Evolutionary conservation across 2,888 invertebrate genomes (phyloP).

Genomic region (Incurvaria masculella): DNA sequence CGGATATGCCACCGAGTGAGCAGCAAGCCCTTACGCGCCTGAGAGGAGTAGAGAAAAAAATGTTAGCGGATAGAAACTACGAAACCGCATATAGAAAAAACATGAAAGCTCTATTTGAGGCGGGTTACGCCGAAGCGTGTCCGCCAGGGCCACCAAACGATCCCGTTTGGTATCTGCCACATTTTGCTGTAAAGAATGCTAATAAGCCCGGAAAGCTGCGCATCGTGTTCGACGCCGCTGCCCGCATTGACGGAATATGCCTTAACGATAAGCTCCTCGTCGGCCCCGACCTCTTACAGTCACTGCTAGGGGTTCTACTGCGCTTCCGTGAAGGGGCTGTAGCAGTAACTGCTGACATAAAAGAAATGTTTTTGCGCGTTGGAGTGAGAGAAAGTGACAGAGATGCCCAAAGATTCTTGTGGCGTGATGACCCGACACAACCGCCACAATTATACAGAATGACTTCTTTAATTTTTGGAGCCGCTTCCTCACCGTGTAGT

Average conservation of each 20-base stretch:
- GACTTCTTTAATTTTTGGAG: conserved; percentile 3
- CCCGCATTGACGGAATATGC: neutral
- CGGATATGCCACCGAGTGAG: conserved; percentile 7
- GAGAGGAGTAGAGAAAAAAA: conserved; percentile 5
- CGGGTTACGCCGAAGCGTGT: conserved; percentile 12
- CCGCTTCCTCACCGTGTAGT: conserved; percentile 10
- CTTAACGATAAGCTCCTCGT: conserved; percentile 10
- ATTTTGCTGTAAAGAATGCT: conserved; percentile 13
- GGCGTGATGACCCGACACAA: neutral
- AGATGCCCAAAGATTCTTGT: conserved; percentile 5
- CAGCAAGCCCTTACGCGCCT: conserved; percentile 5
- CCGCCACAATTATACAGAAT: neutral
- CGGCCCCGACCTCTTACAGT: conserved; percentile 17
- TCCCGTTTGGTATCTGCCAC: conserved; percentile 12
- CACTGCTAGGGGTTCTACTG: conserved; percentile 11
- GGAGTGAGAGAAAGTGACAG: conserved; percentile 1
- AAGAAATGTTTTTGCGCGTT: conserved; percentile 3
- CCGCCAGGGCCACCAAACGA: neutral
- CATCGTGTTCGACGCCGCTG: conserved; percentile 11
- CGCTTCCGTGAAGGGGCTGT: conserved; percentile 14
- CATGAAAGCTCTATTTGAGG: conserved; percentile 6
- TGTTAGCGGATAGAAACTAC: conserved; percentile 5
- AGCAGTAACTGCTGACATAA: conserved; percentile 16
- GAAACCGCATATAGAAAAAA: conserved; percentile 6
- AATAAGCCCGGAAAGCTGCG: conserved; percentile 14